Conservation (phyloP, 2,888 invertebrate species). For the Odontocerum albicorne region DNA sequence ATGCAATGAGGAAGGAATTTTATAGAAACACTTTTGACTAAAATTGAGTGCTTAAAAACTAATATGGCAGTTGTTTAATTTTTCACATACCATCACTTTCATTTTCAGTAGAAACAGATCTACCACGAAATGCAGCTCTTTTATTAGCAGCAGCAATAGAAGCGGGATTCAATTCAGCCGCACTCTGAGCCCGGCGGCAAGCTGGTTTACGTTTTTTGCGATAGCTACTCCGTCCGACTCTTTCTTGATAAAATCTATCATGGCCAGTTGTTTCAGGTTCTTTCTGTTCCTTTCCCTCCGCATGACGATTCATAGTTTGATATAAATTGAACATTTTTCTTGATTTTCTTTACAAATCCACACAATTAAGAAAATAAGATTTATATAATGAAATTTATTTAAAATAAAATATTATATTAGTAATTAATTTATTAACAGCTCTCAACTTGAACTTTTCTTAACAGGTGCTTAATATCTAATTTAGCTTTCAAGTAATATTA, state of each 20-base stretch:
- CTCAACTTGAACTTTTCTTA: no score
- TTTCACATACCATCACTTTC: slow-evolving; percentile 53
- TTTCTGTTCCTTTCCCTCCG: slow-evolving; percentile 54
- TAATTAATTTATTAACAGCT: no score
- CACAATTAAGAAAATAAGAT: no score
- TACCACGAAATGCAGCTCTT: slow-evolving; percentile 61
- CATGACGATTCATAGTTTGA: slow-evolving; percentile 66
- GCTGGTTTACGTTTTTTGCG: slow-evolving; percentile 60
- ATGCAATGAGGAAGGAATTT: no score
- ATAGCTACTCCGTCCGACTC: slow-evolving; percentile 56
- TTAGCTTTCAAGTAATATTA: no score
- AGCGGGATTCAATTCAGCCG: slow-evolving; percentile 66
- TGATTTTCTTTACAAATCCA: not conserved
- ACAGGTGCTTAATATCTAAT: no score
- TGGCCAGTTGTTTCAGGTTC: slow-evolving; percentile 73
- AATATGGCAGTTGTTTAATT: no score
- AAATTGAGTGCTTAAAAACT: no score
- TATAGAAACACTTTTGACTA: no score
- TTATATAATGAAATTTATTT: no score
- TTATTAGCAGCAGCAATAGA: slow-evolving; percentile 65
- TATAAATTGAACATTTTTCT: slow-evolving; percentile 75
- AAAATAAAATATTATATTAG: no score
- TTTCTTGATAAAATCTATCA: slow-evolving; percentile 76
- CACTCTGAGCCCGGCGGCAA: slow-evolving; percentile 68
- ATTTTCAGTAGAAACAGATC: slow-evolving; percentile 68